A percentile compares a stretch with the other conserved stretches of the same genome.
phyloP scores from a whole-genome alignment of 2,797 vertebrate genomes.

The Bradypodion pumilum region DNA sequence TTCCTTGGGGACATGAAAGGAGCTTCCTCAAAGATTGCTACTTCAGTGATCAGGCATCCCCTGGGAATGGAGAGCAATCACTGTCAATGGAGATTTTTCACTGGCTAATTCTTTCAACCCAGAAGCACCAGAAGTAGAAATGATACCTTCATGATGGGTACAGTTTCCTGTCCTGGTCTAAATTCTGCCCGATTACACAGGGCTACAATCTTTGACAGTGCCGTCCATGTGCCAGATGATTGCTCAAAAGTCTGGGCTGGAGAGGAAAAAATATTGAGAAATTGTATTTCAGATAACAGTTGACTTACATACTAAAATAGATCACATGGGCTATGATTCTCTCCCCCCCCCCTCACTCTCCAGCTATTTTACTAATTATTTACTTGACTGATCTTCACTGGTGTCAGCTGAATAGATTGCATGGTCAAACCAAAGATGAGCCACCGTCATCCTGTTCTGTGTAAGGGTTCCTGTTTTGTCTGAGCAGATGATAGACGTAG shows the following conservation, averaged over 20 bases:
- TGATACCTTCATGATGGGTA: slow-evolving; percentile 83
- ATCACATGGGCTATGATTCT: background rate
- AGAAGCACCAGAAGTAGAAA: too few species aligned
- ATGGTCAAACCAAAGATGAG: slow-evolving; percentile 82
- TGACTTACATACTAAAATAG: background rate
- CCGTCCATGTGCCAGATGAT: slow-evolving; percentile 75
- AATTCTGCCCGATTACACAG: slow-evolving; percentile 82
- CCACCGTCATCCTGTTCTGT: slow-evolving; percentile 83
- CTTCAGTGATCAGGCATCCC: too few species aligned
- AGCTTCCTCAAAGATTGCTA: too few species aligned
- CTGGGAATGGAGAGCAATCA: too few species aligned
- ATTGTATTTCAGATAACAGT: rapidly evolving
- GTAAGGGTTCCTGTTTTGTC: slow-evolving; percentile 84
- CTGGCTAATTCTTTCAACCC: too few species aligned
- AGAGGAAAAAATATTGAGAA: background rate
- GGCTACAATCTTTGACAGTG: slow-evolving; percentile 75
- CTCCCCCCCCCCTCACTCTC: background rate
- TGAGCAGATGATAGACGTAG: slow-evolving; percentile 81
- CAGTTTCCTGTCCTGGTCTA: slow-evolving; percentile 74
- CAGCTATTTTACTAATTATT: slow-evolving; percentile 20
- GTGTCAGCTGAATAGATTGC: slow-evolving; percentile 79
- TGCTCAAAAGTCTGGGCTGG: slow-evolving; percentile 81
- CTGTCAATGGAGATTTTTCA: too few species aligned
- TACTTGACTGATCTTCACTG: slow-evolving; percentile 80
- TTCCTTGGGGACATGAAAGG: too few species aligned